phyloP scores from a whole-genome alignment of 2,113 vertebrate species.

The Microtus ochrogaster region DNA sequence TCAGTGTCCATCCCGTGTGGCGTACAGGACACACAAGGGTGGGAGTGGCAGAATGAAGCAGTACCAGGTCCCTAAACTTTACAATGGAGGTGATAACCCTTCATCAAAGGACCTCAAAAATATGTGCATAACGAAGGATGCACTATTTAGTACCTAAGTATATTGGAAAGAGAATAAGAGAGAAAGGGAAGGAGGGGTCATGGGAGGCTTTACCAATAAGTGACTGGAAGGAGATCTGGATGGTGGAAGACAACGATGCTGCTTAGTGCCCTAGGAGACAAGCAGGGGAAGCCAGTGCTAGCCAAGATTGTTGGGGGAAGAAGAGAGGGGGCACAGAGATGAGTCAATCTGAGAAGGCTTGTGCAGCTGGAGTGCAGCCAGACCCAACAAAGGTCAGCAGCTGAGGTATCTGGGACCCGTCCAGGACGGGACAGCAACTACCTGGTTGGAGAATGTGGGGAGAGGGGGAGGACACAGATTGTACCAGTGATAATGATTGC shows the following conservation, averaged over 20 bases:
- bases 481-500: neutral
- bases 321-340: neutral
- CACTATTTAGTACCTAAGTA: neutral
- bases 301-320: neutral
- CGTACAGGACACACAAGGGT: neutral
- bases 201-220: neutral
- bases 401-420: neutral
- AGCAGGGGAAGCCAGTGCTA: neutral
- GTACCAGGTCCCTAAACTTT: neutral
- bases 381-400: neutral
- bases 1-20: neutral
- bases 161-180: neutral
- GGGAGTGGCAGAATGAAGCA: neutral
- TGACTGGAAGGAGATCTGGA: neutral
- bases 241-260: neutral
- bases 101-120: neutral
- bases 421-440: neutral
- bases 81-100: neutral
- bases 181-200: neutral
- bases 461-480: neutral
- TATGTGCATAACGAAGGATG: neutral
- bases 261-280: neutral
- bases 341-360: neutral
- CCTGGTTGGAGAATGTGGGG: neutral
- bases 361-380: neutral